These are phyloP conservation scores for Peromyscus melanophrys DNA, from an alignment of 2,797 vertebrate genomes.

Conservation along the genomic window DNA sequence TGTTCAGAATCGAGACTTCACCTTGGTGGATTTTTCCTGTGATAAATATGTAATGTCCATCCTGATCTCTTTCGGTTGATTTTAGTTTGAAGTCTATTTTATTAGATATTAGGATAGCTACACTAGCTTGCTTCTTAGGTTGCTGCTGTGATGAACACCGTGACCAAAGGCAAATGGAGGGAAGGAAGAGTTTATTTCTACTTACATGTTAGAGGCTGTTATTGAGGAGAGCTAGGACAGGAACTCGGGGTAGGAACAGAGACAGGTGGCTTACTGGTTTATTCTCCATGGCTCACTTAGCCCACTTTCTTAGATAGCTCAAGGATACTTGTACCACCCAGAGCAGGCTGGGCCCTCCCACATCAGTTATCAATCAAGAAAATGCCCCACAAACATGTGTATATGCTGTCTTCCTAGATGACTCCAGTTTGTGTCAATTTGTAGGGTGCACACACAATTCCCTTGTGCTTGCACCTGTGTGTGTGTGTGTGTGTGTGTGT, in stretches of 20 bases:
- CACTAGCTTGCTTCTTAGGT: no score
- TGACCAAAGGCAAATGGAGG: neutral
- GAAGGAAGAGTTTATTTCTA: neutral
- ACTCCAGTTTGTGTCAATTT: neutral
- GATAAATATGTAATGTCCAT: no score
- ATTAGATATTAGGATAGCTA: no score
- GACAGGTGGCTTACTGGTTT: neutral
- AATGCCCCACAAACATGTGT: neutral
- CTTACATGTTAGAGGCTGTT: neutral
- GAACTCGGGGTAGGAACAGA: neutral
- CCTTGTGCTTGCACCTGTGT: neutral
- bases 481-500: neutral
- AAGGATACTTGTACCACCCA: neutral
- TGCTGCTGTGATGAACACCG: neutral
- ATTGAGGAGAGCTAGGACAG: neutral
- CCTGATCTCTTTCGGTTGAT: no score
- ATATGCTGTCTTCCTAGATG: neutral
- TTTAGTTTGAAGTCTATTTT: no score
- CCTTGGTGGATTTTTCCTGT: no score
- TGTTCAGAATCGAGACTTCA: no score
- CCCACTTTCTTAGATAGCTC: neutral
- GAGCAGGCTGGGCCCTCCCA: neutral
- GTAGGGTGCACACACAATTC: neutral
- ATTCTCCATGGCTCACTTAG: neutral
- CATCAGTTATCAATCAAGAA: neutral